These are phyloP conservation scores for Tenthredo livida DNA, from an alignment of 2,888 invertebrate genomes.

Conservation along the genomic window DNA sequence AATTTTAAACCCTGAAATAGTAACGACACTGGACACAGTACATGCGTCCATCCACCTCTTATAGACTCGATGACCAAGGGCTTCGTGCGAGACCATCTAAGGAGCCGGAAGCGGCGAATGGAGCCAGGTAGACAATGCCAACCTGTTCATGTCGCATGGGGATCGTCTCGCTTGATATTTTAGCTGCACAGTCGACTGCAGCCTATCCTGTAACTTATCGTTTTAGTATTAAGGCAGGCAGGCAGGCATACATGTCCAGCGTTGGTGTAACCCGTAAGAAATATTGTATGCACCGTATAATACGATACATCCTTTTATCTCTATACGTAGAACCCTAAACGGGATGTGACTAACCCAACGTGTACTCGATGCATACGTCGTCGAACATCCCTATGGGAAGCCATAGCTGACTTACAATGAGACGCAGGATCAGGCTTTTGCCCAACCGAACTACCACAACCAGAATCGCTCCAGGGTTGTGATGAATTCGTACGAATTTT, in stretches of 20 bases:
- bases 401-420: slow-evolving; percentile 8
- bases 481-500: background rate
- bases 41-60: slow-evolving; percentile 12
- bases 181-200: slow-evolving; percentile 5
- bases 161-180: slow-evolving; percentile 37
- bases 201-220: background rate
- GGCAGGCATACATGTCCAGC: background rate
- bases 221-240: background rate
- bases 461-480: too few species aligned
- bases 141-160: slow-evolving; percentile 15
- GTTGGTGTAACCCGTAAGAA: background rate
- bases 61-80: slow-evolving; percentile 36
- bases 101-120: slow-evolving; percentile 48
- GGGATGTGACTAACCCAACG: slow-evolving; percentile 35
- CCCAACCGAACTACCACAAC: too few species aligned
- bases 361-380: background rate
- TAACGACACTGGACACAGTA: background rate
- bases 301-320: slow-evolving; percentile 35
- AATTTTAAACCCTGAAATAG: background rate
- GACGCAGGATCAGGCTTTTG: background rate
- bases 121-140: slow-evolving; percentile 29
- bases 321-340: background rate
- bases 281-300: slow-evolving; percentile 28
- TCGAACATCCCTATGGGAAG: background rate
- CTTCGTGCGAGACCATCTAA: slow-evolving; percentile 55